Base-by-base conservation (phyloP, 1,140 invertebrate species). In the Orussus abietinus region DNA sequence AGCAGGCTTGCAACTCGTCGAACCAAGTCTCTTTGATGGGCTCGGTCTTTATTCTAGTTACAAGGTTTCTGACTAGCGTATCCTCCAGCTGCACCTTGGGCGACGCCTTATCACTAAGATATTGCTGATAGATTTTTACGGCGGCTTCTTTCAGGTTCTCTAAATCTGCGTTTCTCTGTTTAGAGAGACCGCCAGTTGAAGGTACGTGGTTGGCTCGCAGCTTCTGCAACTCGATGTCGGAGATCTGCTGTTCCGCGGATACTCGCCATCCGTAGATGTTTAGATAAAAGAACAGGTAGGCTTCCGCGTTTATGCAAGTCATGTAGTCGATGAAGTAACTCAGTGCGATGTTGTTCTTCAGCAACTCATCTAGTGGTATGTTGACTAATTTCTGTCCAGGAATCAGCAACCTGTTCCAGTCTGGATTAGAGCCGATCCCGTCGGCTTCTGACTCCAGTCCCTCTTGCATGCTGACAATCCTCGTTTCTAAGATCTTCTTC, bases 241-340 rank as follows among this genome's bases (percentile, higher is more conserved):
- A 77, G 41, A 88, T 75, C 62, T 88, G 84, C 56, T 90, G 86
- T 52, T 88, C 85, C 1, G 85, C 85, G 5, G 85, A 84, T 1
- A 82, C 77, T 62, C 82, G 76, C 80, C 87, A 92, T 15, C 85
- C 86, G 74, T 90, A 88, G 51, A 89, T 83, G 66, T 89, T 90
- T 32, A 92, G 67, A 59, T 90, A 90, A 62, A 89, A 89, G 58
- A 84, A 89, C 42, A 92, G 74, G 66, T 90, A 90, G 48, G 80
- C 72, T 58, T 90, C 85, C 11, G 81, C 80, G 39, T 80, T 81
- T 44, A 86, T 78, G 45, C 73, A 77, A 9, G 79, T 82, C 74
- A 91, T 85, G 56, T 83, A 91, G 66, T 91, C 87, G 58, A 89
- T 84, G 54, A 91, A 91, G 58, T 87, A 86, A 21, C 85, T 83